Conservation (phyloP, 2,113 vertebrate species). For the Muscicapa adusta region DNA sequence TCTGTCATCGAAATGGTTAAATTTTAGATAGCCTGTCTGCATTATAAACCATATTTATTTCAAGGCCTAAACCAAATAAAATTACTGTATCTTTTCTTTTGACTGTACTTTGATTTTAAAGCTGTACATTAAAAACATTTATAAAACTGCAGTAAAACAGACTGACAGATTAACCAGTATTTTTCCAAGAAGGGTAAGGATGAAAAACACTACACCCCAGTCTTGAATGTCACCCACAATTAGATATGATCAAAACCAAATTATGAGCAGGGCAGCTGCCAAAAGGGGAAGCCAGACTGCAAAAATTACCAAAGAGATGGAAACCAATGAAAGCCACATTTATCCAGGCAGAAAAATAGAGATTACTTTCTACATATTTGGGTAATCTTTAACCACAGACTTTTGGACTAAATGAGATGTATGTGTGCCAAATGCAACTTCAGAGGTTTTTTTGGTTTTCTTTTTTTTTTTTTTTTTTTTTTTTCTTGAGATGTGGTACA, state of each 20-base stretch:
- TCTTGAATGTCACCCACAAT: slow-evolving; percentile 14
- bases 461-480: not conserved
- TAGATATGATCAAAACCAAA: slow-evolving; percentile 56
- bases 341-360: slow-evolving; percentile 10
- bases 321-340: slow-evolving; percentile 15
- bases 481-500: not conserved
- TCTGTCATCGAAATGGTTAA: not conserved
- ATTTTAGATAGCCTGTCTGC: not conserved
- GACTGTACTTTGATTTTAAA: not conserved
- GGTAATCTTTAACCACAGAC: slow-evolving; percentile 42
- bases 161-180: not conserved
- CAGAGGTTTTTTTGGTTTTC: not conserved
- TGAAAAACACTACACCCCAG: not conserved
- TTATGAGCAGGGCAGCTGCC: slow-evolving; percentile 46
- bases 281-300: slow-evolving; percentile 29
- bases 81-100: not conserved
- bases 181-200: slow-evolving; percentile 17
- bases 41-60: not conserved
- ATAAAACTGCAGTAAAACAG: not conserved
- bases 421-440: not conserved
- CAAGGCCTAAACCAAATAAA: not conserved
- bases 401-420: not conserved
- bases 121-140: not conserved
- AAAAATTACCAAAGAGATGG: slow-evolving; percentile 28
- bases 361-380: slow-evolving; percentile 37